These are phyloP conservation scores for Pyrgus malvae DNA, from an alignment of 2,888 invertebrate genomes.

Conservation along the genomic window DNA sequence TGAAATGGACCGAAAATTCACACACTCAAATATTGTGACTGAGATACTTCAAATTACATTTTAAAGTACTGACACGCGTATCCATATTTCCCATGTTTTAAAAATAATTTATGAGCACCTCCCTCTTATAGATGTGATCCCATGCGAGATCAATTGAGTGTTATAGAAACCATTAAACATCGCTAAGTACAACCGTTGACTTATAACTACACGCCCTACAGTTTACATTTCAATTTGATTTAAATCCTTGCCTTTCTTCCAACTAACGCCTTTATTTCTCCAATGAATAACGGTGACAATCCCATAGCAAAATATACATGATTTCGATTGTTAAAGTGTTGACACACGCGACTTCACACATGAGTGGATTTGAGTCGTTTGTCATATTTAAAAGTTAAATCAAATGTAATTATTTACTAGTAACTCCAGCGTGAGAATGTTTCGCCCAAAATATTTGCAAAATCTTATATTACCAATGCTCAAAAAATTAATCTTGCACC, in stretches of 20 bases:
- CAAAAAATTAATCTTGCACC: too few relatives aligned
- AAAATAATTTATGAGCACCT: constrained; percentile 52
- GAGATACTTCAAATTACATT: constrained; percentile 39
- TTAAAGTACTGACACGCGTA: constrained; percentile 53
- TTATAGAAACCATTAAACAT: constrained; percentile 76
- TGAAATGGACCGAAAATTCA: constrained; percentile 28
- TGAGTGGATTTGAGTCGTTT: constrained; percentile 72
- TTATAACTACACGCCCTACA: constrained; percentile 59
- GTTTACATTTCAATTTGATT: constrained; percentile 68
- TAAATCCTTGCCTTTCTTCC: constrained; percentile 34
- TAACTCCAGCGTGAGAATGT: constrained; percentile 63
- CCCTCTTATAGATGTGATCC: constrained; percentile 49
- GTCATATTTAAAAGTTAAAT: constrained; percentile 70
- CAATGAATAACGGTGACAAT: constrained; percentile 5
- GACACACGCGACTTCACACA: constrained; percentile 65
- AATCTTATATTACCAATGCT: too few relatives aligned
- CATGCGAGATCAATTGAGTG: constrained; percentile 76
- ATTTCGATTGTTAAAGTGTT: constrained; percentile 46
- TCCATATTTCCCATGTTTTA: constrained; percentile 54
- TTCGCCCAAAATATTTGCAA: neutral
- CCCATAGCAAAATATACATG: constrained; percentile 34
- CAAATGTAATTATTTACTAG: constrained; percentile 66
- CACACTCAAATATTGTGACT: constrained; percentile 34
- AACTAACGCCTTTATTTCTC: constrained; percentile 35
- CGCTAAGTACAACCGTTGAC: constrained; percentile 50